Base-by-base conservation (phyloP, 1,140 invertebrate genomes). In the Drosophila arawakana region DNA sequence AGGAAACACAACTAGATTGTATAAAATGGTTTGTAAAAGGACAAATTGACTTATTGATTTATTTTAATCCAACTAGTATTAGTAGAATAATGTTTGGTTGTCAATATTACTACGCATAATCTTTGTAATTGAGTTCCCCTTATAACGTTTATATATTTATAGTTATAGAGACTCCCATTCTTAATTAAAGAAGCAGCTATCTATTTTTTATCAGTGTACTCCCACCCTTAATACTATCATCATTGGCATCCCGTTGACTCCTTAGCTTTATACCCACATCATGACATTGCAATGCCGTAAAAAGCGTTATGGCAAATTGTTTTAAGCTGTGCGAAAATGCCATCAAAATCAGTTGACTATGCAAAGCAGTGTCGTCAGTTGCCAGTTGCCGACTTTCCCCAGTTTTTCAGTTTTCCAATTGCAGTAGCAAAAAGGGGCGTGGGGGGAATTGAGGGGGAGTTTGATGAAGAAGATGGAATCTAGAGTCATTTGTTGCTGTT, bases 291-390 rank as follows among this genome's bases (percentile, higher is more conserved):
- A 74, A 74, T 69, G 80, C 83, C 79, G 80, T 86, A 86, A 86
- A 88, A 88, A 80, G 67, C 83, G 78, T 86, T 86, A 86, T 86
- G 84, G 83, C 83, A 86, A 86, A 88, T 86, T 86, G 83, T 86
- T 86, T 86, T 89, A 86, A 86, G 83, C 83, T 86, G 73, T 86
- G 83, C 83, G 84, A 86, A 86, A 86, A 86, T 86, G 83, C 83
- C 80, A 86, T 88, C 76, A 86, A 86, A 86, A 88, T 86, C 83
- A 86, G 83, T 86, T 86, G 84, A 83, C 83, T 86, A 86, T 86
- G 83, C 80, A 86, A 86, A 86, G 77, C 84, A 86, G 83, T 49
- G 62, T 41, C 61, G 30, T 34, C 49, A 30, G 10, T 10, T 25
- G n/a, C 46, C 43, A 62, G 25, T 30, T 30, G 2, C 25, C 25